Percentiles rank a stretch among this genome's conserved stretches.
Evolutionary conservation across 2,888 invertebrate genomes (phyloP).

Genomic region (Acanthococcus lagerstroemiae): DNA sequence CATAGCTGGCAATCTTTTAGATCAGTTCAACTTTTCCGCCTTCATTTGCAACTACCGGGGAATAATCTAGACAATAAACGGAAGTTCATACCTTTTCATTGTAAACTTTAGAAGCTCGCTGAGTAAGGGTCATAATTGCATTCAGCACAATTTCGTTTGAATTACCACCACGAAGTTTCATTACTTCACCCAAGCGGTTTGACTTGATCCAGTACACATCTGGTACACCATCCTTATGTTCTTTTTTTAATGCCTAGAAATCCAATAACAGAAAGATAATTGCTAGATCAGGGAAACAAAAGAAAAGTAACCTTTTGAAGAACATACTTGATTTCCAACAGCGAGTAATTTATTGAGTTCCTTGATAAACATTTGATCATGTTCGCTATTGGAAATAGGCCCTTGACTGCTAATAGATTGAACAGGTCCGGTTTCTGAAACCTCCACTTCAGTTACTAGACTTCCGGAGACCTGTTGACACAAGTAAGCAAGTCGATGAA

Average conservation of each 20-base stretch:
- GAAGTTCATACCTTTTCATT: slow-evolving; percentile 40
- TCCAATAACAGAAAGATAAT: background rate
- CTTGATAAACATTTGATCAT: slow-evolving; percentile 4
- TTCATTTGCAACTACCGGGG: too few relatives aligned
- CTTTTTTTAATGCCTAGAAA: slow-evolving; percentile 41
- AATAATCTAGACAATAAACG: background rate
- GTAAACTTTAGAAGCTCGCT: slow-evolving; percentile 46
- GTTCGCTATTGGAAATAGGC: background rate
- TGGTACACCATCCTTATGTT: slow-evolving; percentile 49
- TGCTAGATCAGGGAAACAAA: background rate
- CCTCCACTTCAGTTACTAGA: slow-evolving; percentile 21
- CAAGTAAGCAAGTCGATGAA: too few relatives aligned
- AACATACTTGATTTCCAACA: background rate
- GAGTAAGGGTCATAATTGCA: slow-evolving; percentile 44
- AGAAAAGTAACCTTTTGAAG: background rate
- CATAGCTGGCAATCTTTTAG: too few relatives aligned
- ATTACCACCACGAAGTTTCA: slow-evolving; percentile 57
- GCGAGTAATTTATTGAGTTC: background rate
- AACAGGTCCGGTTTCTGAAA: background rate
- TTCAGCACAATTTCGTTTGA: slow-evolving; percentile 53
- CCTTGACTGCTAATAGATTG: background rate
- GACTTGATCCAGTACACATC: slow-evolving; percentile 59
- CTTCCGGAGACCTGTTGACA: too few relatives aligned
- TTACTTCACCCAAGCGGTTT: slow-evolving; percentile 51
- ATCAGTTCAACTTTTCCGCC: too few relatives aligned